A percentile compares a stretch with the other conserved stretches of the same genome.
phyloP scores from a whole-genome alignment of 1,140 invertebrate species.

The Stegodyphus mimosarum region DNA sequence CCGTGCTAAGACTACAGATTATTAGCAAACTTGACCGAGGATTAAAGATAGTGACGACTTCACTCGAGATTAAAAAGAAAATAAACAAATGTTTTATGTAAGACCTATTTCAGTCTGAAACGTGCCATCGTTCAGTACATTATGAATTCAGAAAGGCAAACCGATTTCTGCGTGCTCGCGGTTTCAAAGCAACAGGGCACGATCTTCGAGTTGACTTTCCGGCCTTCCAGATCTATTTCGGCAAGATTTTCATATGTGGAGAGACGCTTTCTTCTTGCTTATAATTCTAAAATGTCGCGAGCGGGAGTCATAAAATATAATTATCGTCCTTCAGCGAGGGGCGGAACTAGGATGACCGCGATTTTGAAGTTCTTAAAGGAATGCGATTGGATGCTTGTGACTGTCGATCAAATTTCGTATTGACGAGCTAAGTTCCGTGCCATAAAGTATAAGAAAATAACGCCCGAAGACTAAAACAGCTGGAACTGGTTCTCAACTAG shows the following conservation, averaged over 20 bases:
- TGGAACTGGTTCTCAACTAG: conserved; percentile 26
- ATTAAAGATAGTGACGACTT: conserved; percentile 20
- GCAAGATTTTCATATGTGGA: neutral
- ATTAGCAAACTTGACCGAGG: conserved; percentile 24
- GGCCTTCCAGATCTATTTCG: neutral
- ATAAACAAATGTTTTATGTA: conserved; percentile 26
- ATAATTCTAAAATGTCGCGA: neutral
- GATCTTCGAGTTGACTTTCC: conserved; percentile 20
- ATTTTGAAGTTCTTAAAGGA: neutral
- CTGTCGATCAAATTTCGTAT: conserved; percentile 15
- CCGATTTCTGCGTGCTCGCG: neutral
- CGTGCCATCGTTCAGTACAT: conserved; percentile 14
- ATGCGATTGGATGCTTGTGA: conserved; percentile 2
- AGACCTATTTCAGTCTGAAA: neutral
- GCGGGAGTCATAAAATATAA: conserved; percentile 7
- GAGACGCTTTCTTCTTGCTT: neutral
- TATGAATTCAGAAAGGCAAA: conserved; percentile 27
- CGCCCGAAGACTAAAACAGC: neutral
- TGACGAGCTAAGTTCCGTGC: no score
- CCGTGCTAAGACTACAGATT: conserved; percentile 25
- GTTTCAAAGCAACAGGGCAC: neutral
- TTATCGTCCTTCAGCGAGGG: neutral
- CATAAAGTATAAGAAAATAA: conserved; percentile 16
- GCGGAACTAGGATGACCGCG: conserved; percentile 2
- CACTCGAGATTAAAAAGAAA: neutral